A percentile compares a stretch with the other conserved stretches of the same genome.
These are phyloP conservation scores for Drosophila buzzatii DNA, from an alignment of 2,888 invertebrate species.

Conservation along the genomic window DNA sequence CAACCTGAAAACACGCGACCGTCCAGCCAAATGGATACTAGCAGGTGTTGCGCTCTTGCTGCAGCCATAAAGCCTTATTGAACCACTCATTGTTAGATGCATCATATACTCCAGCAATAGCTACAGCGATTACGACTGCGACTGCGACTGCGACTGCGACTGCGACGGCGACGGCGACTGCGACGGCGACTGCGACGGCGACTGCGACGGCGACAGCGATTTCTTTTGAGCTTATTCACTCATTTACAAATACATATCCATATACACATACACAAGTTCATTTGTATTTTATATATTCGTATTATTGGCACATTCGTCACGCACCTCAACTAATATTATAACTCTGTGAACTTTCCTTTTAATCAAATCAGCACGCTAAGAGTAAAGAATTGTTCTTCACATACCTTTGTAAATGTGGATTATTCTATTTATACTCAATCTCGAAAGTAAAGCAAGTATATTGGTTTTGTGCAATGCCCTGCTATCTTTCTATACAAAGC, in stretches of 20 bases:
- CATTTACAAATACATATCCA: not conserved
- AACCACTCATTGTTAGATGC: constrained; percentile 3
- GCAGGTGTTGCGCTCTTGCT: constrained; percentile 96
- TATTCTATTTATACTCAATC: too few relatives aligned
- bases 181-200: not conserved
- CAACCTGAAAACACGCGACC: constrained; percentile 95
- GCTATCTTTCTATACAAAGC: too few relatives aligned
- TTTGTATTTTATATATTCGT: constrained; percentile 7
- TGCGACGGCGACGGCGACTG: not conserved
- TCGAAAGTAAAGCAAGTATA: too few relatives aligned
- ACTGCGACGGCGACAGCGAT: not conserved
- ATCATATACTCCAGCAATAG: not conserved
- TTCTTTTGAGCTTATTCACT: constrained; percentile 1
- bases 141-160: too few relatives aligned
- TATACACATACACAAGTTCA: not conserved
- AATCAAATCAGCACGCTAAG: not conserved
- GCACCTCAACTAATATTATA: constrained; percentile 24
- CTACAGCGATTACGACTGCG: too few relatives aligned
- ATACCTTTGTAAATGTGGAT: too few relatives aligned
- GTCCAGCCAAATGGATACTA: constrained; percentile 95
- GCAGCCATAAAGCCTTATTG: constrained; percentile 86
- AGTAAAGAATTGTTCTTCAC: not conserved
- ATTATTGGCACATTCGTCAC: constrained; percentile 24
- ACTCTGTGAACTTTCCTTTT: constrained; percentile 19
- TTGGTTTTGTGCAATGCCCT: too few relatives aligned